A percentile compares a stretch with the other conserved stretches of the same genome.
These are phyloP conservation scores for Apteryx owenii DNA, from an alignment of 2,113 vertebrate species.

Conservation along the genomic window DNA sequence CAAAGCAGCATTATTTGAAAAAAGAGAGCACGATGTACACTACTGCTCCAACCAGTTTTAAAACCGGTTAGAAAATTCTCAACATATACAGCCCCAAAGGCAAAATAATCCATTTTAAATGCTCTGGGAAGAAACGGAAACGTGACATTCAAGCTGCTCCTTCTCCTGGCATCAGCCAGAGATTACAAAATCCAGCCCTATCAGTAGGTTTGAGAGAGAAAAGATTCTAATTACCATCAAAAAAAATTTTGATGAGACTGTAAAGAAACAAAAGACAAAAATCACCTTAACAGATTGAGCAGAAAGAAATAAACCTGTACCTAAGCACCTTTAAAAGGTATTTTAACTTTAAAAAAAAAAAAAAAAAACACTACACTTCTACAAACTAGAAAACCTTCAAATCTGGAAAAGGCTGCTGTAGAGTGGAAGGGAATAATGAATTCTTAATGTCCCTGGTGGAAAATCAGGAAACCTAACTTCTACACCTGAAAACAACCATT, in stretches of 20 bases:
- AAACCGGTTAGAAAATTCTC: constrained; percentile 22
- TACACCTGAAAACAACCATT: background rate
- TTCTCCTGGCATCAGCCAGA: background rate
- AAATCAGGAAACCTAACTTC: background rate
- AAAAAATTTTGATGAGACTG: background rate
- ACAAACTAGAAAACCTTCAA: no score
- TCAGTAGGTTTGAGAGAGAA: background rate
- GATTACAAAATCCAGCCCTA: background rate
- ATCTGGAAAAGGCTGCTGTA: no score
- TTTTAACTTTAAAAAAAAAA: background rate
- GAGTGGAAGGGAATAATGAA: no score
- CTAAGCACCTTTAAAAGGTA: background rate
- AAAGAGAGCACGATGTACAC: background rate
- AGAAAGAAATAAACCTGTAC: background rate
- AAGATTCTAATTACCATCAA: background rate
- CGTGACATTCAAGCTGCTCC: background rate
- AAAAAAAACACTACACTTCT: no score
- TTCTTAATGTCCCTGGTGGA: no score
- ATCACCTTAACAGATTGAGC: background rate
- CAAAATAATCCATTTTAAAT: constrained; percentile 17
- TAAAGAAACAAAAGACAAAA: background rate
- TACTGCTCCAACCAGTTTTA: constrained; percentile 21
- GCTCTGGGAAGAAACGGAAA: background rate
- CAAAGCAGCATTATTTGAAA: background rate
- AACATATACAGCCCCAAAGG: background rate